Evolutionary conservation across 2,113 vertebrate species (phyloP).

Genomic region (Heloderma charlesbogerti): DNA sequence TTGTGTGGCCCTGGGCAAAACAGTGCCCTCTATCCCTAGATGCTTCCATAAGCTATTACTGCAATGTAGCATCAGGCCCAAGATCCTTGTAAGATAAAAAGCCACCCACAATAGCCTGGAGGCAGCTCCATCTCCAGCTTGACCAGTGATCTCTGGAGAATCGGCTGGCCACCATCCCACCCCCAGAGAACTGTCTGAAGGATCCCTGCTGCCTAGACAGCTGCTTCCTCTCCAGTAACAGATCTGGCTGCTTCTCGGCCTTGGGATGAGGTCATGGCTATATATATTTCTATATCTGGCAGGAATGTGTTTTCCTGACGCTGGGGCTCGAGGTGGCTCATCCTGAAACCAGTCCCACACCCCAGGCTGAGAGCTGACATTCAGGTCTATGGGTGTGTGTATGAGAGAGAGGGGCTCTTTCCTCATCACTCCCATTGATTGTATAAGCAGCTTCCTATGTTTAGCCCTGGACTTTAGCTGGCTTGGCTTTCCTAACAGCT

Average conservation of each 20-base stretch:
- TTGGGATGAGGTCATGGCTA: constrained; percentile 31
- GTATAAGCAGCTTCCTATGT: background rate
- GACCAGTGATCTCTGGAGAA: background rate
- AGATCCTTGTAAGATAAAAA: background rate
- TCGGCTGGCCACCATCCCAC: too few relatives aligned
- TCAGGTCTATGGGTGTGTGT: background rate
- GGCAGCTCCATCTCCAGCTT: background rate
- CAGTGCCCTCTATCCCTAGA: background rate
- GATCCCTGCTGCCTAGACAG: background rate
- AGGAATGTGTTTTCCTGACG: constrained; percentile 18
- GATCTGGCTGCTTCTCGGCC: background rate
- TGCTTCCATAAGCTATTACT: background rate
- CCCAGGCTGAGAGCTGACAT: background rate
- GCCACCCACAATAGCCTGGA: background rate
- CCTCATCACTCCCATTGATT: background rate
- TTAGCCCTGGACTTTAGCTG: background rate
- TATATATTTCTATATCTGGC: constrained; percentile 14
- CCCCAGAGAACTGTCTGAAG: background rate
- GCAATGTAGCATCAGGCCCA: background rate
- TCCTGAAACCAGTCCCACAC: background rate
- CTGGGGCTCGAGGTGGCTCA: background rate
- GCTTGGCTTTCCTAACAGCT: background rate
- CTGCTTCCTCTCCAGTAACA: background rate
- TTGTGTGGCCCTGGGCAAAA: background rate
- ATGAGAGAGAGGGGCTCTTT: background rate